These are phyloP conservation scores for Drosophila oshimai DNA, from an alignment of 1,140 invertebrate species.

Conservation along the genomic window DNA sequence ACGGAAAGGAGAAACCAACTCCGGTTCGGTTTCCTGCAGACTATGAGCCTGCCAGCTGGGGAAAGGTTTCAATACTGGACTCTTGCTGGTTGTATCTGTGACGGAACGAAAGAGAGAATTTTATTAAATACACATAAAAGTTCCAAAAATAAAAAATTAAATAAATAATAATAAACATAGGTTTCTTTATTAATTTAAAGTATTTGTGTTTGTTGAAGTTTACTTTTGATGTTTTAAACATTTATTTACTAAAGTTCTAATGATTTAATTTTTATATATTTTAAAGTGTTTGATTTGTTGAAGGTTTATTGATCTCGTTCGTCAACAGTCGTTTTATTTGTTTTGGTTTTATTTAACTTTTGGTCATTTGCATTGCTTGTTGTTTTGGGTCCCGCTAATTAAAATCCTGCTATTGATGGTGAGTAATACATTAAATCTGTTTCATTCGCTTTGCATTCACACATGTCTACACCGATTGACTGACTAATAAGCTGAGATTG, in stretches of 20 bases:
- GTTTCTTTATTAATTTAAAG: not conserved
- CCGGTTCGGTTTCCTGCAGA: slow-evolving; percentile 83
- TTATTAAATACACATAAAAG: not conserved
- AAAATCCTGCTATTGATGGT: not conserved
- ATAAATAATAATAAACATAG: too few species aligned
- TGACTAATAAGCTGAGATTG: slow-evolving; percentile 8
- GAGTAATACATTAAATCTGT: slow-evolving; percentile 18
- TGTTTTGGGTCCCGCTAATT: slow-evolving; percentile 36
- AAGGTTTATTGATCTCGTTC: slow-evolving; percentile 3
- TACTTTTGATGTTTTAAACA: not conserved
- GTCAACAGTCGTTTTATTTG: not conserved
- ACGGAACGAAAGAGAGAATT: not conserved
- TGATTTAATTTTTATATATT: too few species aligned
- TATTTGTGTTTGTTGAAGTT: not conserved
- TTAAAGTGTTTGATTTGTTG: too few species aligned
- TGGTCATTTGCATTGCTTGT: slow-evolving; percentile 46
- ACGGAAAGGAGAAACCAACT: slow-evolving; percentile 89
- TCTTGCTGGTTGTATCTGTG: slow-evolving; percentile 86
- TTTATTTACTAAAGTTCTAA: too few species aligned
- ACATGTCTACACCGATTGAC: not conserved
- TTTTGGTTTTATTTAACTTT: slow-evolving; percentile 5
- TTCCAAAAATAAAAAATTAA: not conserved
- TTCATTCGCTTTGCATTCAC: not conserved
- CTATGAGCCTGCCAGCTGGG: slow-evolving; percentile 89
- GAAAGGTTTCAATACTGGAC: slow-evolving; percentile 88